Conservation (phyloP, 2,888 invertebrate genomes). For the Poecilobothrus nobilitatus region DNA sequence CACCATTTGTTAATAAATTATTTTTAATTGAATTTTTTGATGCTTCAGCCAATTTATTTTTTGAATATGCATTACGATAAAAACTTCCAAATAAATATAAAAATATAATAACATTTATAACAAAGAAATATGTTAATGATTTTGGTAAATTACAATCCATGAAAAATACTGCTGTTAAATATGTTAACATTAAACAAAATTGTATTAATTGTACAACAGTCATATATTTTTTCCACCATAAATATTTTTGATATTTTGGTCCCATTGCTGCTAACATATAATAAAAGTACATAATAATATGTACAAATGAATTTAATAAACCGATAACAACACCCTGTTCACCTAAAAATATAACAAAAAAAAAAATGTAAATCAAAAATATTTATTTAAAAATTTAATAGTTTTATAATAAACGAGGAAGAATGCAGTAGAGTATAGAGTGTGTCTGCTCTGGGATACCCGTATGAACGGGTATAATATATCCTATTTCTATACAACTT, state of each 20-base stretch:
- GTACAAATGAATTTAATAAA: slow-evolving; percentile 46
- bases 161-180: slow-evolving; percentile 47
- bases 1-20: slow-evolving; percentile 30
- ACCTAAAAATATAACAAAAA: slow-evolving; percentile 26
- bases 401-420: no score
- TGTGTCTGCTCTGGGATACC: no score
- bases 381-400: no score
- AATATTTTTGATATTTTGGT: slow-evolving; percentile 45
- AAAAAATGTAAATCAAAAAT: not conserved
- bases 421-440: no score
- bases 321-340: slow-evolving; percentile 47
- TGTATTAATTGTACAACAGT: slow-evolving; percentile 50
- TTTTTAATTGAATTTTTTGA: slow-evolving; percentile 14
- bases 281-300: slow-evolving; percentile 49
- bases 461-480: no score
- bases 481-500: no score
- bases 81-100: slow-evolving; percentile 53
- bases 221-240: slow-evolving; percentile 51
- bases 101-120: slow-evolving; percentile 49
- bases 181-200: slow-evolving; percentile 57
- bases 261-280: slow-evolving; percentile 47
- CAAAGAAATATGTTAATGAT: slow-evolving; percentile 50
- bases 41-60: slow-evolving; percentile 21
- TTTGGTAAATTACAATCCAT: slow-evolving; percentile 51
- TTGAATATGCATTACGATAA: slow-evolving; percentile 50